Base-by-base conservation (phyloP, 2,888 invertebrate genomes). In the Hemicrepidius hirtus region DNA sequence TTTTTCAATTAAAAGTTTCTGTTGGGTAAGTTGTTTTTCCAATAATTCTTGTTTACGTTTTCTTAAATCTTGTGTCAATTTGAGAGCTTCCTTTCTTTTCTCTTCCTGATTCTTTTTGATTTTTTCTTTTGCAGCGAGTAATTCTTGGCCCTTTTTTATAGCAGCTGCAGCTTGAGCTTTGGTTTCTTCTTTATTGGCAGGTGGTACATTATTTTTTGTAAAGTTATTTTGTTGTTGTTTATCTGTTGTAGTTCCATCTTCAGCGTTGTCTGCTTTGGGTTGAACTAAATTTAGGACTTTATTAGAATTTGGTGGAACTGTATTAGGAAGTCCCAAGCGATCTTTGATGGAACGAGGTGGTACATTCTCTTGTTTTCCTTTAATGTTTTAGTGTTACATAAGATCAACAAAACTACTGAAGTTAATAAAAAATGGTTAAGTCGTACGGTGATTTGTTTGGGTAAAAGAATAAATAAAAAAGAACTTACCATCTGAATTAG, bases 21-120 rank as follows among this genome's bases (percentile, higher is more conserved):
- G 96, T 81, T 97, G 95, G 35, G 93, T 92, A n/a, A 98, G 87
- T 84, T 97, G 96, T 74, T 95, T 96, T 76, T 96, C 93, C n/a
- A 98, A 86, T 72, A 98, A 85, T 76, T 94, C 94, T 80, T 96
- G 95, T 76, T 96, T 96, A 0, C 96, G 89, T 82, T 95, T 95
- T 67, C 95, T 92, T 80, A 97, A 87, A 81, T 96, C 95, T 78
- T 92, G 91, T 0, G 94, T 94, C 59, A 95, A 88, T 82, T 94
- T 94, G 35, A 93, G 85, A 1, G 93, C 92, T 76, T 93, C 93
- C 80, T 93, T 93, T 70, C 92, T 90, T 79, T 93, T 91, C 77
- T 93, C 93, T 80, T 94, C 93, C 77, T 93, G 92, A 72, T 92
- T 92, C 81, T 93, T 93, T 77, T 93, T 92, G 57, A 93, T 87